These are phyloP conservation scores for Hybos culiciformis DNA, from an alignment of 2,888 invertebrate genomes.

Conservation along the genomic window DNA sequence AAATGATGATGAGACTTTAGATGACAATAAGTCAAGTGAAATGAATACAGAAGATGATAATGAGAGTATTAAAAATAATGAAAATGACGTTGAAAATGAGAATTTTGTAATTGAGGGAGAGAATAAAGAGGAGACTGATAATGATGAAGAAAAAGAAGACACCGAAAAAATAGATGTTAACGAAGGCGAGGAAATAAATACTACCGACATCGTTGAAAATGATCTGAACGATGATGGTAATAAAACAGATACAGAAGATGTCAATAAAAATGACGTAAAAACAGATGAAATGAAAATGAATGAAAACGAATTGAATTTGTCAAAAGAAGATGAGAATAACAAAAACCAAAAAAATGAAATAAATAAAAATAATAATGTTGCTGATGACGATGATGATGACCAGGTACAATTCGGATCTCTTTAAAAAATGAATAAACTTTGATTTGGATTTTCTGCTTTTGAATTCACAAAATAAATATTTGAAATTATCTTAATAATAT, in stretches of 20 bases:
- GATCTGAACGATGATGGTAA: constrained; percentile 3
- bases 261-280: background rate
- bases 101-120: constrained; percentile 4
- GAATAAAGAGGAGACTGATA: constrained; percentile 14
- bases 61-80: constrained; percentile 10
- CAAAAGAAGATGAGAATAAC: constrained; percentile 12
- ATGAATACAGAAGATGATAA: constrained; percentile 12
- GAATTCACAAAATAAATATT: too few relatives aligned
- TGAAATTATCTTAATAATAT: too few relatives aligned
- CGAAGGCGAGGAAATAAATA: constrained; percentile 12
- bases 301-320: constrained; percentile 6
- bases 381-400: constrained; percentile 27
- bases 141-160: constrained; percentile 13
- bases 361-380: constrained; percentile 15
- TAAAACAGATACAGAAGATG: constrained; percentile 3
- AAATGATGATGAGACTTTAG: constrained; percentile 1
- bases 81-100: constrained; percentile 6
- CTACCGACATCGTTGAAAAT: constrained; percentile 11
- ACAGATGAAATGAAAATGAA: constrained; percentile 5
- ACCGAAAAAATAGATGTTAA: constrained; percentile 15
- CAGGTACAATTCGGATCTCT: constrained; percentile 36
- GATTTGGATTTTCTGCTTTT: too few relatives aligned
- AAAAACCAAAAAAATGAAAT: constrained; percentile 11
- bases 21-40: constrained; percentile 6
- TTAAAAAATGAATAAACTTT: too few relatives aligned